Conservation (phyloP, 2,797 vertebrate species). For the Catharus ustulatus region DNA sequence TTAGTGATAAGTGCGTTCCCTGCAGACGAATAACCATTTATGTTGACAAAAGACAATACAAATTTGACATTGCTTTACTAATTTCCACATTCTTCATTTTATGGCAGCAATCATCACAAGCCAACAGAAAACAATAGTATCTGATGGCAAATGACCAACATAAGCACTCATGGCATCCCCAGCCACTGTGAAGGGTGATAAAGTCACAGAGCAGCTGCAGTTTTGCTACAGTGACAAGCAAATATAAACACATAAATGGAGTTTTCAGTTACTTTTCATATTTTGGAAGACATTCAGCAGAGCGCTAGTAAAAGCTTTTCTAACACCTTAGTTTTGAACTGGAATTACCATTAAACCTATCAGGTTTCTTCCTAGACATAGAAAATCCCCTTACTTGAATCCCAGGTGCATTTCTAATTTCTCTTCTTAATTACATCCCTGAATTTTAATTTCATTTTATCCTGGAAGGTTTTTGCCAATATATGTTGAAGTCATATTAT, state of each 20-base stretch:
- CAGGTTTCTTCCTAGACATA: slow-evolving; percentile 26
- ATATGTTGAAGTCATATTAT: not conserved
- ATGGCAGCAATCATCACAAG: not conserved
- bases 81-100: not conserved
- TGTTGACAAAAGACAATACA: not conserved
- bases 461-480: not conserved
- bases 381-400: slow-evolving; percentile 11
- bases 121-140: not conserved
- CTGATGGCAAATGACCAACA: not conserved
- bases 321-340: slow-evolving; percentile 33
- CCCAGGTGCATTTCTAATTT: slow-evolving; percentile 36
- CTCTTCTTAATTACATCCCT: slow-evolving; percentile 22
- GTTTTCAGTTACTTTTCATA: not conserved
- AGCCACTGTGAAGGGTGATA: not conserved
- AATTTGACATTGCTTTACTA: not conserved
- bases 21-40: not conserved
- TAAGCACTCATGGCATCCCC: not conserved
- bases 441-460: slow-evolving; percentile 36
- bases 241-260: slow-evolving; percentile 20
- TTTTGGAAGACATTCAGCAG: slow-evolving; percentile 2
- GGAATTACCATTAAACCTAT: slow-evolving; percentile 56
- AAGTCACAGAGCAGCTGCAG: slow-evolving; percentile 20
- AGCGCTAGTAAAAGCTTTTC: slow-evolving; percentile 15
- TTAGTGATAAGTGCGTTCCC: not conserved
- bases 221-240: slow-evolving; percentile 25